Percentiles rank a stretch among this genome's conserved stretches.
Conservation (phyloP, 2,888 invertebrate genomes). For the Artemia sinica region DNA sequence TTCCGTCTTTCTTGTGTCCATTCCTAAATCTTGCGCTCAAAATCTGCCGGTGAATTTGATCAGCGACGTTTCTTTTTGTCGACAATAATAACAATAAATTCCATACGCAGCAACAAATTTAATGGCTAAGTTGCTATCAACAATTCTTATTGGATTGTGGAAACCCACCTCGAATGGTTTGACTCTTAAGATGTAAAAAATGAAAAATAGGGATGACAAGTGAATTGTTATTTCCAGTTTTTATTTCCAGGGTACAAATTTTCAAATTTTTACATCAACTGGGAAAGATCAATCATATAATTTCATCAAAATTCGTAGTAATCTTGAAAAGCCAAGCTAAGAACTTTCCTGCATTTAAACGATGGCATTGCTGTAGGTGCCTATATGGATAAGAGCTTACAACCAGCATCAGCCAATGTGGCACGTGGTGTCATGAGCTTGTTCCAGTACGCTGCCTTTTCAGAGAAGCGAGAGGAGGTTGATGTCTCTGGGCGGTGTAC, state of each 20-base stretch:
- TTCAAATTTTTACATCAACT: not conserved
- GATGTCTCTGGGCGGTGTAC: not conserved
- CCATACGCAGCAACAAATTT: too few species aligned
- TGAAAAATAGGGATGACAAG: too few species aligned
- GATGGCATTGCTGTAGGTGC: not conserved
- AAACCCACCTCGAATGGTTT: too few species aligned
- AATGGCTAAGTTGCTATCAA: too few species aligned
- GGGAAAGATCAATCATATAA: slow-evolving; percentile 9
- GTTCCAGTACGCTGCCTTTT: not conserved
- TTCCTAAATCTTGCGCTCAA: too few species aligned
- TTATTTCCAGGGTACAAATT: not conserved
- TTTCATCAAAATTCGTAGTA: not conserved
- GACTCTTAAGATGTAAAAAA: too few species aligned
- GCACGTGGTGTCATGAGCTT: not conserved
- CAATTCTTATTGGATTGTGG: too few species aligned
- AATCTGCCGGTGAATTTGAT: too few species aligned
- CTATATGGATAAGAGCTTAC: not conserved
- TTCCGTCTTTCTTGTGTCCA: too few species aligned
- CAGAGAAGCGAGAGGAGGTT: slow-evolving; percentile 3
- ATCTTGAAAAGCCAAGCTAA: not conserved
- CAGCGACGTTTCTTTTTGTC: too few species aligned
- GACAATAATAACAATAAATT: too few species aligned
- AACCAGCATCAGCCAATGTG: not conserved
- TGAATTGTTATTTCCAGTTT: too few species aligned
- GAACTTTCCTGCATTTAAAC: slow-evolving; percentile 1